Base-by-base conservation (phyloP, 2,113 vertebrate species). In the Cynocephalus volans region DNA sequence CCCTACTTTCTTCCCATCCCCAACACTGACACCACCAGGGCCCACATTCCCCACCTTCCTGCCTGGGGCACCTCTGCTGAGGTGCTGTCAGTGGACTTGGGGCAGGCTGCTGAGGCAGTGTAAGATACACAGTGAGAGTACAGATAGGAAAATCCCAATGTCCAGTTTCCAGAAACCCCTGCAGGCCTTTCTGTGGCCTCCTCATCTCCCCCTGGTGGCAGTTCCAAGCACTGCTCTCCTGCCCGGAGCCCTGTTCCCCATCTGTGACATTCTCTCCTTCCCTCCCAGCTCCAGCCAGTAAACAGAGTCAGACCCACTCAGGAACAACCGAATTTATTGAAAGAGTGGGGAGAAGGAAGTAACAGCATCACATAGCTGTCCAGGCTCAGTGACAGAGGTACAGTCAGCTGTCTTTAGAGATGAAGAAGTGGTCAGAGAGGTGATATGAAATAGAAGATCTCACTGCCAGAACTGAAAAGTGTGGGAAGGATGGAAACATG, bases 101-200 rank as follows among this genome's bases (percentile, higher is more conserved):
- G 28, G n/a, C 14, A 18, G 13, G 52, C 24, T 77, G 12, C 12
- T 7, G 0, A 4, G 21, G 21, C 28, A 69, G 0, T 7, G 48
- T 21, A n/a, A 65, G 15, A 24, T 6, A 45, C 56, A 33, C 21
- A 50, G 60, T n/a, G 31, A 64, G 70, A 85, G 5, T 9, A n/a
- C 23, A 31, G 11, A 2, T 21, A 26, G 50, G 76, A 54, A 60
- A 41, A 52, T 28, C 12, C 26, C n/a, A 11, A 19, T 18, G 12
- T 41, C 28, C 54, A 31, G 17, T 36, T 76, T 52, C 23, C 6
- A 33, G 6, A 88, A 85, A 77, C 26, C 8, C n/a, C 60, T 8
- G 8, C 0, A 41, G 6, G 45, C n/a, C 58, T 72, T 69, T 18
- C 36, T 24, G 6, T 48, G 65, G 33, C 24, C 13, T 70, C 33